Evolutionary conservation across 2,797 vertebrate genomes (phyloP), one percentile per base, ranked within the genome.

Genomic region (Eidolon dupreanum): DNA sequence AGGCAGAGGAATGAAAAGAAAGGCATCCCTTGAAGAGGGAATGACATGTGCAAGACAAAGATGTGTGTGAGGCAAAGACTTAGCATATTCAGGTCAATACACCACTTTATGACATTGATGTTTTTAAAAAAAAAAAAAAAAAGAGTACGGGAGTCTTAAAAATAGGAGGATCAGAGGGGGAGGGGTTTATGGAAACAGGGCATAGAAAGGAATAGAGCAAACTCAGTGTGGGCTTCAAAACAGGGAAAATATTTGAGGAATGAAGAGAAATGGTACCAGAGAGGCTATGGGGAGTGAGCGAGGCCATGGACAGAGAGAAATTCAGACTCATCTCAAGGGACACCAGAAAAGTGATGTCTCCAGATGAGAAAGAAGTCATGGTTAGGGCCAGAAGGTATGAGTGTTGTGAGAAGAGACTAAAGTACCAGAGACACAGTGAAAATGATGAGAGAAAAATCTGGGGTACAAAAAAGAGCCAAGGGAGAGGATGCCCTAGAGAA

Each of bases 241-340:
- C 19, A 71, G 38, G 46, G 20, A 65, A 8, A 65, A 16, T 36
- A 0, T 53, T 93, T 66, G 10, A 7, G 36, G 68, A 75, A 68
- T n/a, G 6, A 82, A 73, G 83, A 96, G 41, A 93, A 87, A 81
- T 19, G 6, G 13, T 55, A 63, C 46, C 57, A 83, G 77, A 59
- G 77, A 63, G 8, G 31, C 7, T 75, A 28, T 13, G 16, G n/a
- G 7, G 57, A 81, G 15, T 82, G 9, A 91, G 31, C 63, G 16
- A 41, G 24, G 31, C 53, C 31, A 7, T 17, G 3, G 22, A 74
- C 10, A 8, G 17, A n/a, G 61, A 65, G 51, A 78, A 38, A 2
- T 20, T 0, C 10, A 31, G 51, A 28, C 3, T 55, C 20, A 28
- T 38, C 43, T 61, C 43, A 63, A 77, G 59, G n/a, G 16, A 36